Conservation (phyloP, 1,140 invertebrate species). For the Zeugodacus cucurbitae region DNA sequence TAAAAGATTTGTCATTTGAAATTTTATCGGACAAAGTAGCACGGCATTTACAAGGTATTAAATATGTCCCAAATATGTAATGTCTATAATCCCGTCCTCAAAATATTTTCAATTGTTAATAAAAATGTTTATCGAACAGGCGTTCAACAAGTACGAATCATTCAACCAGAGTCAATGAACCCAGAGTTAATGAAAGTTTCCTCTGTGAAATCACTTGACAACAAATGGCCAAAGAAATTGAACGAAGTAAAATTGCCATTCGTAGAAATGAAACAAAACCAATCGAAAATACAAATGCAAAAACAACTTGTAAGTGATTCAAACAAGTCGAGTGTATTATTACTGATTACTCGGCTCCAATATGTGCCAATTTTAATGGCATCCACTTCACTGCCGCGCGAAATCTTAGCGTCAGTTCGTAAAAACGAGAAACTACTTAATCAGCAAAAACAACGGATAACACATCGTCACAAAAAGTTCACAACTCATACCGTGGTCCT, state of each 20-base stretch:
- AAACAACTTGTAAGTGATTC: neutral
- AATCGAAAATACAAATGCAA: neutral
- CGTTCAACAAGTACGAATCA: neutral
- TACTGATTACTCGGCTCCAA: neutral
- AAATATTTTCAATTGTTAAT: constrained; percentile 59
- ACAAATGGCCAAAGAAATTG: neutral
- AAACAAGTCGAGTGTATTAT: neutral
- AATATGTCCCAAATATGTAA: constrained; percentile 57
- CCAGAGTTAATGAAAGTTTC: neutral
- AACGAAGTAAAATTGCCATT: neutral
- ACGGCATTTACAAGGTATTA: constrained; percentile 51
- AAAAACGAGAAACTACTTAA: constrained; percentile 53
- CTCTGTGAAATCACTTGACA: neutral
- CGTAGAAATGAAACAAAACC: neutral
- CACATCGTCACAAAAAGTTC: neutral
- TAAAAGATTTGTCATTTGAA: neutral
- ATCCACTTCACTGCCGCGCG: constrained; percentile 16
- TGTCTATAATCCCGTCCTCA: constrained; percentile 58
- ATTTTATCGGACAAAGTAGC: neutral
- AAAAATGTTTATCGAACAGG: constrained; percentile 45
- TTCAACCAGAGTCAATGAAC: neutral
- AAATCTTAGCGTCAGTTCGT: constrained; percentile 59
- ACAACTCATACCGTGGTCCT: constrained; percentile 37
- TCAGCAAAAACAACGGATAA: neutral
- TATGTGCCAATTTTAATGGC: neutral